Conservation (phyloP, 2,888 invertebrate genomes). For the Orthosia incerta region DNA sequence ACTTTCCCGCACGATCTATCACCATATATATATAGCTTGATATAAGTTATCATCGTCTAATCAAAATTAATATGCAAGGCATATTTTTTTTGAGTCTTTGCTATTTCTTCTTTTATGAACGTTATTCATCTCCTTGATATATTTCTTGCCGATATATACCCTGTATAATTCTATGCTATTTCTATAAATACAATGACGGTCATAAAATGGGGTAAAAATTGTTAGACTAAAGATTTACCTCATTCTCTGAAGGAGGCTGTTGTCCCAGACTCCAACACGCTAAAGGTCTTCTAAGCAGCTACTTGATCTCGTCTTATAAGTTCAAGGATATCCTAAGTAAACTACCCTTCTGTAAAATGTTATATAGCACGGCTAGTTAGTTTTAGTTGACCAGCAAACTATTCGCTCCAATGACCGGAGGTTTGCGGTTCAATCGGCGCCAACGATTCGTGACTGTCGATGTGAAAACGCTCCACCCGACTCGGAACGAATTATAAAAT, state of each 20-base stretch:
- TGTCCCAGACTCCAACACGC: neutral
- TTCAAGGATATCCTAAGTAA: conserved; percentile 15
- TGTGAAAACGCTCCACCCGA: conserved; percentile 36
- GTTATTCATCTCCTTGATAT: no score
- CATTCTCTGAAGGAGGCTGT: neutral
- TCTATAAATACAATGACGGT: no score
- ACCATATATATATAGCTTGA: no score
- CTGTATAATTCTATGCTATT: no score
- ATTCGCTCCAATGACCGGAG: conserved; percentile 43
- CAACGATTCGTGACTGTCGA: conserved; percentile 48
- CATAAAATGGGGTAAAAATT: no score
- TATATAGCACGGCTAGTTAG: conserved; percentile 24
- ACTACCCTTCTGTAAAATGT: neutral
- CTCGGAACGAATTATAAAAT: conserved; percentile 46
- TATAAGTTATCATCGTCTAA: no score
- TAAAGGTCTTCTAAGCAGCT: neutral
- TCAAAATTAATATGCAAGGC: no score
- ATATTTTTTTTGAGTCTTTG: no score
- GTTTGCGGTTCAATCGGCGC: conserved; percentile 58
- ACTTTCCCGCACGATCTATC: no score
- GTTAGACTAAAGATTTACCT: neutral
- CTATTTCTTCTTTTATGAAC: no score
- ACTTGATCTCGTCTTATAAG: neutral
- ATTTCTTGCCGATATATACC: no score
- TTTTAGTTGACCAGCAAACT: conserved; percentile 36